Evolutionary conservation across 2,797 vertebrate genomes (phyloP), one percentile per base, ranked within the genome.

Genomic region (Protosalanx chinensis): DNA sequence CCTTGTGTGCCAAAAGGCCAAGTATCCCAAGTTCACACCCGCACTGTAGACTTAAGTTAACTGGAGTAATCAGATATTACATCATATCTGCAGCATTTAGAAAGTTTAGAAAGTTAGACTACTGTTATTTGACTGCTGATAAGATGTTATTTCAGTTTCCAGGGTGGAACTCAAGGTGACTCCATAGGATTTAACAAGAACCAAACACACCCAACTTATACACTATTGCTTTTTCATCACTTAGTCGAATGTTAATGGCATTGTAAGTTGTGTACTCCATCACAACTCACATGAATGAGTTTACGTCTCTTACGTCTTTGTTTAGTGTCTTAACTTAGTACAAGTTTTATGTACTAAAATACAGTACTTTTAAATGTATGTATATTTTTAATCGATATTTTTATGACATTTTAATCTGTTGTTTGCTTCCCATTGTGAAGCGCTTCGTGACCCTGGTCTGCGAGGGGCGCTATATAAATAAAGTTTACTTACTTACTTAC

Each of bases 51-150:
- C 76, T 53, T 57, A 56, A 67, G n/a, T 16, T 15, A 12, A 66
- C 20, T 15, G 41, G 20, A 66, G 37, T 20, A 60, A 72, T 35
- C 46, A 57, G 27, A 35, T 30, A 5, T n/a, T 6, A 35, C 74
- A 46, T n/a, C 46, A 27, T 29, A 5, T 64, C 73, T 76, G 71
- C 73, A 58, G 71, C 75, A 68, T 70, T 46, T 6, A 62, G 56
- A 75, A 67, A 62, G 49, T 70, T 46, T 6, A 62, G 56, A 75
- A 67, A 62, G 49, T 49, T 20, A 58, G 37, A 41, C 76, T 1
- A 33, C 18, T 56, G 5, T 56, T 18, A 49, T 72, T 64, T 29
- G 12, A 32, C 27, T 20, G 49, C 41, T 13, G 0, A n/a, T 2
- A n/a, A 37, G 33, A 33, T n/a, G 1, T 2, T 1, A 1, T 37